phyloP scores from a whole-genome alignment of 1,140 invertebrate species.

The Brachionus koreanus region DNA sequence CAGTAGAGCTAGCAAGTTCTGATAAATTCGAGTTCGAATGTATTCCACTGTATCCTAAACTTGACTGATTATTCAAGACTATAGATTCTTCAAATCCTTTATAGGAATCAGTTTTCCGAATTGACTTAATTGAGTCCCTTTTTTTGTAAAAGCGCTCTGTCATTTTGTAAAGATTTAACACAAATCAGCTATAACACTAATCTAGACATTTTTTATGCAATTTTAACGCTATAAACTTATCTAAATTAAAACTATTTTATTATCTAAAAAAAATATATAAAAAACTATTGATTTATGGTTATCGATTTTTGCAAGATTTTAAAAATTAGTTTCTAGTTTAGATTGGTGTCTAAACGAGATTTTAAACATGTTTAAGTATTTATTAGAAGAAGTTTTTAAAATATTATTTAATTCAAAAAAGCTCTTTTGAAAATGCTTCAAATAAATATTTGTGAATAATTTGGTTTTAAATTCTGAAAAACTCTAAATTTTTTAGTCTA shows the following conservation, averaged over 20 bases:
- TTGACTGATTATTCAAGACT: constrained; percentile 16
- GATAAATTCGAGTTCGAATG: constrained; percentile 19
- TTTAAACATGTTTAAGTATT: background rate
- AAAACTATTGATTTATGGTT: background rate
- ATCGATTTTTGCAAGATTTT: background rate
- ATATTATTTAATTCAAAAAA: background rate
- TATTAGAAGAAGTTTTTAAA: background rate
- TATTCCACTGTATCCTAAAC: background rate
- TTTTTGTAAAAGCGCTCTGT: background rate
- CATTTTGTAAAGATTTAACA: background rate
- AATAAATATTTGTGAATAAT: background rate
- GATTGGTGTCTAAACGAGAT: background rate
- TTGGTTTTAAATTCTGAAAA: background rate
- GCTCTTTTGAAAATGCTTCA: background rate
- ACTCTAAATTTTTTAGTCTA: background rate
- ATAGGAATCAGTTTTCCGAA: background rate
- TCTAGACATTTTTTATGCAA: background rate
- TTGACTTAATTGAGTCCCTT: background rate
- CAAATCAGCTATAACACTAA: background rate
- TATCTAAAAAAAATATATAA: background rate
- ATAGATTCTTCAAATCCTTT: constrained; percentile 21
- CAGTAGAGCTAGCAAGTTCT: background rate
- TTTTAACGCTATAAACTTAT: background rate
- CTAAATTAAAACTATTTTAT: background rate
- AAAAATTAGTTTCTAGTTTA: background rate